Evolutionary conservation across 2,797 vertebrate genomes (phyloP), one percentile per base, ranked within the genome.

Genomic region (Ptychadena robeensis): DNA sequence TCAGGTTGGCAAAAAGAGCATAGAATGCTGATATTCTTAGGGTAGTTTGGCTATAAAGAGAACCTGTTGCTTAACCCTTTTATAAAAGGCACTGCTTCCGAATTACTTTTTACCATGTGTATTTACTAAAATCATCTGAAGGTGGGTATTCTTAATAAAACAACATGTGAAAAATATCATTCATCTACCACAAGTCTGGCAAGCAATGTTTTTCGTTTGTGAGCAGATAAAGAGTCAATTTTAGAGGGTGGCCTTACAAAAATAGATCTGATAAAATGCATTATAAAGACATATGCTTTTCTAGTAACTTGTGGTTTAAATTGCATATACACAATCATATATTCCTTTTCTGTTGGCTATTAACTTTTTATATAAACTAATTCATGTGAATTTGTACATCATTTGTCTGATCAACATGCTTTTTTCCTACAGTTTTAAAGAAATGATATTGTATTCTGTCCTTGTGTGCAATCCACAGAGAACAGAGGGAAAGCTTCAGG

Each of bases 401-500:
- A 18, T 32, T 1, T 31, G 44, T 15, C 27, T 61, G 32, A 57
- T 25, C 37, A 40, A 31, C 53, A 73, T 40, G 27, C 48, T 64
- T 57, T 59, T 69, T 69, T 32, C n/a, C 66, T 69, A 37, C 18
- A 11, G 14, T 11, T 79, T 3, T 79, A 15, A 53, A 34, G 34
- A 28, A 69, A 25, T 63, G 9, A 34, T 32, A 78, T 9, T 32
- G n/a, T 59, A 32, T 67, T 76, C 31, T 40, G 22, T 40, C n/a
- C 25, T 35, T 40, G 40, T 34, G 38, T 53, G 65, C 28, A 34
- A 10, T 68, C 15, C 22, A 35, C 40, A 28, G 25, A 44, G 44
- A 68, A 69, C 40, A 44, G 22, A 67, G 38, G 27, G 22, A 44
- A 65, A 79, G 76, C 31, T 68, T 79, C 44, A 68, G 65, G 44